Evolutionary conservation across 2,797 vertebrate species (phyloP).

Genomic region (Esox lucius): DNA sequence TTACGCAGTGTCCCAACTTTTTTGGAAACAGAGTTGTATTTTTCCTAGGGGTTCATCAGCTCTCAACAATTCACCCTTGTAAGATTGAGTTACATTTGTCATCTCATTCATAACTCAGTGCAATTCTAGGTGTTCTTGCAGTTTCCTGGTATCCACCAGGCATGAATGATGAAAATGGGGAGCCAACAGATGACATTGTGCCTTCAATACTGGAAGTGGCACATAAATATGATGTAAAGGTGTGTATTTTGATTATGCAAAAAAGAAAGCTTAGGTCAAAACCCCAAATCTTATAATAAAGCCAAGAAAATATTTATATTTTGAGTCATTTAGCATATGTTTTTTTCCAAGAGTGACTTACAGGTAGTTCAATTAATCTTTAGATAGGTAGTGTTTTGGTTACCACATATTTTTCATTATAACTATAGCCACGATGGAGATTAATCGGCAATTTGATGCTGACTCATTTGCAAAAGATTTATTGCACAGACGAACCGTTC

Average conservation of each 20-base stretch:
- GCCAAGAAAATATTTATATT: too few relatives aligned
- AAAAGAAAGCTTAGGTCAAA: background rate
- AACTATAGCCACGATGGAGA: too few relatives aligned
- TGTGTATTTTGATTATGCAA: conserved; percentile 51
- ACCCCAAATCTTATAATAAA: background rate
- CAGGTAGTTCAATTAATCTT: too few relatives aligned
- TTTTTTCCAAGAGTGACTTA: too few relatives aligned
- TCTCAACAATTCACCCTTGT: background rate
- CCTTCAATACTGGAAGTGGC: conserved; percentile 88
- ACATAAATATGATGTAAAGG: conserved; percentile 91
- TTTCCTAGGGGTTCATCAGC: background rate
- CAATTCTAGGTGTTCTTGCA: conserved; percentile 84
- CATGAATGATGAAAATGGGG: conserved; percentile 87
- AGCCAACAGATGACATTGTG: conserved; percentile 82
- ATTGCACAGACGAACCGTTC: too few relatives aligned
- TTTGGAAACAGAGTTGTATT: too few relatives aligned
- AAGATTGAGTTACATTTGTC: background rate
- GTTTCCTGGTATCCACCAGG: conserved; percentile 94
- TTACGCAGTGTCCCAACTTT: too few relatives aligned
- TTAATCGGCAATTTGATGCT: too few relatives aligned
- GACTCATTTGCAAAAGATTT: too few relatives aligned
- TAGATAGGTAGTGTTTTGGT: too few relatives aligned
- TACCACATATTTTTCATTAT: too few relatives aligned
- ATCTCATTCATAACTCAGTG: background rate
- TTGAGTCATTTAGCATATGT: too few relatives aligned